Percentiles rank a stretch among this genome's conserved stretches.
phyloP scores from a whole-genome alignment of 92 coral and sea anemone genomes.

The Hydrozoanthus gracilis region DNA sequence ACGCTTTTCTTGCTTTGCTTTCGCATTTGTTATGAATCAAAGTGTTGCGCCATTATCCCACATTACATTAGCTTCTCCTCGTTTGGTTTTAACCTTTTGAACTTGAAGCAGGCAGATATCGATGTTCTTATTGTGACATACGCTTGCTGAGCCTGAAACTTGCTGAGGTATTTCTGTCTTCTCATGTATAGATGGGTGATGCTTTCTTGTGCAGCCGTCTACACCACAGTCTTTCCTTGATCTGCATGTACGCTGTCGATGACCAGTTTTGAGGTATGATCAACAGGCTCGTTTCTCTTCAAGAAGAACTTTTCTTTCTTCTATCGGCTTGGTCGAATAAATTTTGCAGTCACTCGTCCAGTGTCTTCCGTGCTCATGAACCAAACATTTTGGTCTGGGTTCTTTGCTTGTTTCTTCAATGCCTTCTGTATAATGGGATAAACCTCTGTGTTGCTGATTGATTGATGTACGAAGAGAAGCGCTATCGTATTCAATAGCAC shows the following conservation, averaged over 20 bases:
- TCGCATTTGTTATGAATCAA: constrained; percentile 57
- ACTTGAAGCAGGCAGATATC: constrained; percentile 56
- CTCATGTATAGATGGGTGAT: constrained; percentile 56
- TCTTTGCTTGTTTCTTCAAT: not conserved
- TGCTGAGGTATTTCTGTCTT: not conserved
- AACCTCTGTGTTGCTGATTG: not conserved
- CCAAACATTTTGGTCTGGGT: constrained; percentile 42
- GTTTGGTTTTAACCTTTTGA: constrained; percentile 49
- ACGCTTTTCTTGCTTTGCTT: constrained; percentile 56
- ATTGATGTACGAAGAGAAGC: constrained; percentile 11
- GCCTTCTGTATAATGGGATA: constrained; percentile 16
- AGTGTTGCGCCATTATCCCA: constrained; percentile 68
- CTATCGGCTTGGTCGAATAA: constrained; percentile 45
- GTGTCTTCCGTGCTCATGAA: constrained; percentile 57
- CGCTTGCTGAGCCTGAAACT: not conserved
- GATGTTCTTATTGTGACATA: constrained; percentile 16
- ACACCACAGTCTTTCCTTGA: constrained; percentile 51
- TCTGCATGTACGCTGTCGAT: constrained; percentile 37
- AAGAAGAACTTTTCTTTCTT: constrained; percentile 25
- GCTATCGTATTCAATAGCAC: constrained; percentile 60
- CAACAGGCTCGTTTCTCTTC: constrained; percentile 66
- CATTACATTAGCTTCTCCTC: constrained; percentile 56
- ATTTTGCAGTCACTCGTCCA: constrained; percentile 48
- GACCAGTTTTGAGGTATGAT: constrained; percentile 61
- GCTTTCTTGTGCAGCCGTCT: constrained; percentile 53